A percentile compares a stretch with the other conserved stretches of the same genome.
Conservation (phyloP, 2,797 vertebrate species). For the Peromyscus attwateri region DNA sequence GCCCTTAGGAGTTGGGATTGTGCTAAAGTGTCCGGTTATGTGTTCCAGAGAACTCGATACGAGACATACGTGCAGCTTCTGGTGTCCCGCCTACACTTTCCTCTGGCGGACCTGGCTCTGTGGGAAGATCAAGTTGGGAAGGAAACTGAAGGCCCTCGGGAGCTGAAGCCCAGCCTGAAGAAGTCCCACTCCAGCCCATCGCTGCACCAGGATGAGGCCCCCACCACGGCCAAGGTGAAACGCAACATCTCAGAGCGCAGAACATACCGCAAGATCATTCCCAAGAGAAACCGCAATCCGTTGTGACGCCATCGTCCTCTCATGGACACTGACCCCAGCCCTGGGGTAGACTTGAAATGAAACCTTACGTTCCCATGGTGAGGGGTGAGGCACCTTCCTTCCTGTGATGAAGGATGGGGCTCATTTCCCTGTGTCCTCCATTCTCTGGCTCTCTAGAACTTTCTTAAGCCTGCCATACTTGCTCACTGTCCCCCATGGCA, state of each 20-base stretch:
- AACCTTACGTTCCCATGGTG: fast-evolving
- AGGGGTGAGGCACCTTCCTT: not conserved
- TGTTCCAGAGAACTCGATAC: conserved; percentile 92
- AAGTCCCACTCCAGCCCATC: conserved; percentile 95
- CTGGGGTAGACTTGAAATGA: not conserved
- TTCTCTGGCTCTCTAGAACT: not conserved
- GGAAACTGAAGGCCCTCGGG: conserved; percentile 50
- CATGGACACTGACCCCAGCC: not conserved
- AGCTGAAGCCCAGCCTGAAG: conserved; percentile 87
- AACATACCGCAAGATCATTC: conserved; percentile 92
- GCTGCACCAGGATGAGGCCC: conserved; percentile 89
- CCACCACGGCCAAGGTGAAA: conserved; percentile 86
- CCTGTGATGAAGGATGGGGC: not conserved
- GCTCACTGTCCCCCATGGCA: fast-evolving
- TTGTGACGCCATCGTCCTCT: conserved; percentile 80
- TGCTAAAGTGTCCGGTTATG: not conserved
- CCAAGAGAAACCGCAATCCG: conserved; percentile 90
- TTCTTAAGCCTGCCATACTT: not conserved
- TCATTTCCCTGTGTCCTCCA: not conserved
- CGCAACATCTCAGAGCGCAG: conserved; percentile 95
- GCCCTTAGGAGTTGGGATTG: not conserved
- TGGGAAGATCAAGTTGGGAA: conserved; percentile 89
- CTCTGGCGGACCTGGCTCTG: conserved; percentile 80
- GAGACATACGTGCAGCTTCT: conserved; percentile 91
- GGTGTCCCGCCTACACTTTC: conserved; percentile 87